Base-by-base conservation (phyloP, 1,140 invertebrate genomes). In the Cherax destructor region DNA sequence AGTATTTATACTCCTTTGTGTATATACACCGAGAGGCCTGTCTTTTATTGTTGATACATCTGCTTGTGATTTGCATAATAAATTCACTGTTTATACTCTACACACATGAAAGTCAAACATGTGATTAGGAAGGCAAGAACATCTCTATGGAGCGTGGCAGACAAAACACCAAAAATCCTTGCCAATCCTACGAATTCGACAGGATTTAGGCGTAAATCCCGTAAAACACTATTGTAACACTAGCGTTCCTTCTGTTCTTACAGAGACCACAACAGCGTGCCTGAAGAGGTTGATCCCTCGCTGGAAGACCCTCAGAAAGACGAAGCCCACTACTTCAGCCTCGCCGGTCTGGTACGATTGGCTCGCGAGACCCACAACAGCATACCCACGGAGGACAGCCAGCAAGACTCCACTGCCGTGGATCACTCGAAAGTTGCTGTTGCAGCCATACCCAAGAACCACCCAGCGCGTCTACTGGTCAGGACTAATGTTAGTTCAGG, bases 231-330 rank as follows among this genome's bases (percentile, higher is more conserved):
- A 41, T 1, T 41, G 30, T 41, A 41, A 41, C 30, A 41, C 30
- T 41, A 41, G 30, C 30, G 30, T 41, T 41, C 30, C 30, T 41
- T 41, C 30, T 65, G 13, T 65, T 0, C 21, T 18, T 21, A 10
- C 86, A 88, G 86, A 88, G 86, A 88, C 76, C 86, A 80, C 59
- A 78, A 88, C 86, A 88, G 86, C 41, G 86, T 80, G 7, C 86
- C 86, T 50, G 77, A 80, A 41, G 86, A 79, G 50, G 59, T 21
- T 5, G 76, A 65, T 11, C 11, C 77, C 1, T 50, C 56, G 49
- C n/a, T 47, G 21, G 76, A 80, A 21, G 77, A 52, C n/a, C 18
- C 52, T 41, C 41, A 11, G 16, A 13, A n/a, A 10, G 86, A 49
- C 7, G 47, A 65, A 16, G 30, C 18, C 24, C 83, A n/a, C 83